Evolutionary conservation across 2,888 invertebrate genomes (phyloP), one percentile per base, ranked within the genome.

Genomic region (Unio delphinus): DNA sequence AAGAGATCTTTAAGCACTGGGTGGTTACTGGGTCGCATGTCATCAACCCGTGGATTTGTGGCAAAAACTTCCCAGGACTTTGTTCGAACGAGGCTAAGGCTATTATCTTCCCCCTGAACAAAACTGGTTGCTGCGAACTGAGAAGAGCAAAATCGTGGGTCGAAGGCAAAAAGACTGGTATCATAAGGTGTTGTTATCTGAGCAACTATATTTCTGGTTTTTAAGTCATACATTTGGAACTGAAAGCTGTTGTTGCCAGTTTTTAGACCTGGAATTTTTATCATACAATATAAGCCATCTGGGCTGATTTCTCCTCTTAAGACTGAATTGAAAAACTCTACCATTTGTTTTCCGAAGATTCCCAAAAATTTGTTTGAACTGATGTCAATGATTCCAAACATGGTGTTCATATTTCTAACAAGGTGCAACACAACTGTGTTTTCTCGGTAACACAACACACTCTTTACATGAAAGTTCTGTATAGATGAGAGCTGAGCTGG

Each of bases 401-500:
- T 89, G 0, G 89, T 88, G 73, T 82, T 86, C 80, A 86, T 83
- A 72, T 88, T 89, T 18, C 89, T 80, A 6, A 88, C 84, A 26
- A 89, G 81, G 77, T 89, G 89, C 26, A 89, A 80, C 23, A 89
- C 82, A 5, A 89, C 87, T 1, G 86, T 85, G 66, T 85, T 84
- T 55, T 87, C 85, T 54, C 86, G 85, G 76, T 85, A 86, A 74
- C 89, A 89, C 7, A 89, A 77, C 7, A 89, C 89, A 74, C 88
- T 87, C 72, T 87, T 87, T 6, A 89, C 89, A 65, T 89, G 88
- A 78, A 89, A 89, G 75, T 89, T 88, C 76, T 89, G 89, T 66
- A 90, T 88, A 28, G 89, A 89, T 0, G 89, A 89, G 72, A 90
- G 81, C 76, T 89, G 89, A 20, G 90, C 90, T 18, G 90, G 90